Conservation (phyloP, 2,888 invertebrate species). For the Tenthredo livida region DNA sequence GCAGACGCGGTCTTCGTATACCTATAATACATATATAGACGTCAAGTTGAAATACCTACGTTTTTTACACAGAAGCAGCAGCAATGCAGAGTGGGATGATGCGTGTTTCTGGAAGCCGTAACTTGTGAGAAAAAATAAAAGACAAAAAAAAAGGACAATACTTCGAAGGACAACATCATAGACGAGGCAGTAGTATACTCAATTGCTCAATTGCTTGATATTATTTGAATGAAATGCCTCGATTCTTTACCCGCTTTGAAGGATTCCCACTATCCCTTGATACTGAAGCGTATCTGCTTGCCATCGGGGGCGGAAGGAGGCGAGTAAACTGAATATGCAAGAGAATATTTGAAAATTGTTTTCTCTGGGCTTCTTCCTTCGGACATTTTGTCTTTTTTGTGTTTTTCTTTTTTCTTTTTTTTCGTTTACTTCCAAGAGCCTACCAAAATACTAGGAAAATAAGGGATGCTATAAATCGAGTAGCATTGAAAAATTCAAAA, state of each 20-base stretch:
- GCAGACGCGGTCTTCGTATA: too few relatives aligned
- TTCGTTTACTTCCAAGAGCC: background rate
- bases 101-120: background rate
- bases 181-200: background rate
- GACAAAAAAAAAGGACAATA: background rate
- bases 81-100: background rate
- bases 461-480: background rate
- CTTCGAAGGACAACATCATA: background rate
- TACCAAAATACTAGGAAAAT: background rate
- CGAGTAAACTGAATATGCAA: background rate
- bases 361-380: background rate
- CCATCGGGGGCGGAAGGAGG: background rate
- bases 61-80: background rate
- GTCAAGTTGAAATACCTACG: background rate
- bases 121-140: background rate
- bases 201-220: slow-evolving; percentile 3
- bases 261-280: background rate
- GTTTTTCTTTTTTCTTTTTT: background rate
- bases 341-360: slow-evolving; percentile 13
- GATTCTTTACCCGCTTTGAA: background rate
- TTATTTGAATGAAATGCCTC: background rate
- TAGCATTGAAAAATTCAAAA: background rate
- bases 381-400: background rate
- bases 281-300: background rate
- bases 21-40: too few relatives aligned